Percentiles rank a stretch among this genome's conserved stretches.
Conservation (phyloP, 2,113 vertebrate species). For the Poeciliopsis occidentalis region DNA sequence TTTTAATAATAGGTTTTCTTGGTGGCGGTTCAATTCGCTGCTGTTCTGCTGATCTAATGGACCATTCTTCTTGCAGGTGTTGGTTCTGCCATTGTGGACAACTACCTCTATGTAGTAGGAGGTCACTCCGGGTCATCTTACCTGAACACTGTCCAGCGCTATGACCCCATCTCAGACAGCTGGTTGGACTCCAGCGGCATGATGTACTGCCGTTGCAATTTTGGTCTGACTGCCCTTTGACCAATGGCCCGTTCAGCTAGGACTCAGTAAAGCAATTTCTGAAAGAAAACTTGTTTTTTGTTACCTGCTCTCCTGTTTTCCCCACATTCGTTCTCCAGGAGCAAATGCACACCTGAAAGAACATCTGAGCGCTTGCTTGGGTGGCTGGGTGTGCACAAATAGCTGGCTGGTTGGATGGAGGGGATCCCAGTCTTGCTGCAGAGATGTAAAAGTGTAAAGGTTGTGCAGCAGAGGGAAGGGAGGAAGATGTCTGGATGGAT, state of each 20-base stretch:
- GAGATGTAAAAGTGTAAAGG: slow-evolving; percentile 27
- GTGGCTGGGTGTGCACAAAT: slow-evolving; percentile 41
- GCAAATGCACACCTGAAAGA: slow-evolving; percentile 45
- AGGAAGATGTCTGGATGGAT: slow-evolving; percentile 17
- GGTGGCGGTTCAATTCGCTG: background rate
- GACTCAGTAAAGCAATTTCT: slow-evolving; percentile 56
- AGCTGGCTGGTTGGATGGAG: slow-evolving; percentile 52
- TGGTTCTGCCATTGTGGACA: slow-evolving; percentile 93
- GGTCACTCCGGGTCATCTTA: slow-evolving; percentile 98
- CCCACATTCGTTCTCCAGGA: slow-evolving; percentile 59
- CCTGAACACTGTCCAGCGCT: slow-evolving; percentile 95
- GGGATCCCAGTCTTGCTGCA: slow-evolving; percentile 49
- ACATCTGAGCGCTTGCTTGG: slow-evolving; percentile 39
- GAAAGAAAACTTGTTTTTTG: slow-evolving; percentile 60
- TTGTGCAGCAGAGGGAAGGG: background rate
- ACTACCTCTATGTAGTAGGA: slow-evolving; percentile 96
- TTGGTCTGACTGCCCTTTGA: slow-evolving; percentile 97
- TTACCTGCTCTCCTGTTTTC: slow-evolving; percentile 44
- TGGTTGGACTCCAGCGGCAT: slow-evolving; percentile 97
- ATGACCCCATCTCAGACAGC: slow-evolving; percentile 92
- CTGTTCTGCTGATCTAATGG: background rate
- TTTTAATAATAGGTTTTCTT: background rate
- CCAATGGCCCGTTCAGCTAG: slow-evolving; percentile 59
- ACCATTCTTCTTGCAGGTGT: slow-evolving; percentile 82
- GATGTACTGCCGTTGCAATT: slow-evolving; percentile 98